Base-by-base conservation (phyloP, 2,888 invertebrate genomes). In the Lochmaea capreae region DNA sequence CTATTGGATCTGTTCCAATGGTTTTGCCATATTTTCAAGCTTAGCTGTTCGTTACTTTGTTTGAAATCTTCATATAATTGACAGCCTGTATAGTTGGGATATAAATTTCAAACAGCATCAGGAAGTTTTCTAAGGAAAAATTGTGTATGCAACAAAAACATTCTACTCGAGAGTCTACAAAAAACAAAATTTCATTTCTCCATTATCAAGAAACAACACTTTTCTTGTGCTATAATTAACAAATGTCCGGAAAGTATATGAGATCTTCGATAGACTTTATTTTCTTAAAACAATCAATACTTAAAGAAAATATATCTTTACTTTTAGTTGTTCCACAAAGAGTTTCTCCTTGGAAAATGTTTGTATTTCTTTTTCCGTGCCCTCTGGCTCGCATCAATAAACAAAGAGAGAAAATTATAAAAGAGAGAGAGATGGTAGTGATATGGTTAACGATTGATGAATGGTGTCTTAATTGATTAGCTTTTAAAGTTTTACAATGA, bases 391-490 rank as follows among this genome's bases (percentile, higher is more conserved):
- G 18, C 61, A 61, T 61, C 61, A 61, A 61, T 61, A 61, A 61
- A 33, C 18, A n/a, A 61, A 61, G 39, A 26, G 59, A 4, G 39
- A 22, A 33, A 33, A 59, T 9, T 22, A 12, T 14, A 14, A 59
- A 59, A 59, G 26, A 59, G 59, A 59, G 14, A 26, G 33, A 33
- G 33, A n/a, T 59, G 59, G 14, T 14, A 18, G n/a, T 62, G 61
- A 68, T 68, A 62, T 42, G 61, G 68, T 68, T 61, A 54, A 54
- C 46, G 54, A 62, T 70, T 70, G 63, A 70, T 70, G 63, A 52
- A 70, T 70, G 69, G 42, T 70, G 39, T 63, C 54, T 63, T 70
- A 70, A 70, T 70, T 70, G 63, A 63, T 63, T 70, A 63, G 63
- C 63, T 70, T 70, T 63, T 62, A 54, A 33, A 69, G 62, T 52